These are phyloP conservation scores for Zosterops borbonicus DNA, from an alignment of 2,113 vertebrate genomes.

Conservation along the genomic window DNA sequence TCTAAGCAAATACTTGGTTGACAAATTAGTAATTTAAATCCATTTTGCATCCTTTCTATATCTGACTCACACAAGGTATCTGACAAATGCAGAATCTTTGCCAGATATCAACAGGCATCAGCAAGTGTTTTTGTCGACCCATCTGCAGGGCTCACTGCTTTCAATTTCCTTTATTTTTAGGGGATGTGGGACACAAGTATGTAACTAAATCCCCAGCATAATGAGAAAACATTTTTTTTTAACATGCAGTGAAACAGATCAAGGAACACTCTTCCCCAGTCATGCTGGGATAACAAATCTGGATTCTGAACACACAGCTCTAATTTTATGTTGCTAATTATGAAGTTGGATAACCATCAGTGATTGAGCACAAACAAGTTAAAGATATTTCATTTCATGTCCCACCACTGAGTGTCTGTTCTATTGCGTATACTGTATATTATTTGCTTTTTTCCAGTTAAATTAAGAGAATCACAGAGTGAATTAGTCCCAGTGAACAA, in stretches of 20 bases:
- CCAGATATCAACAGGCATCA: constrained; percentile 9
- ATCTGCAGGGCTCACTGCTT: constrained; percentile 6
- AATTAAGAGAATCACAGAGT: constrained; percentile 13
- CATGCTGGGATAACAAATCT: constrained; percentile 24
- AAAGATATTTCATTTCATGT: constrained; percentile 39
- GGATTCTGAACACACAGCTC: constrained; percentile 26
- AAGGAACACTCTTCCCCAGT: constrained; percentile 9
- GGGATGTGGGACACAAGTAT: neutral
- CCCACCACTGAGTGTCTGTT: constrained; percentile 51
- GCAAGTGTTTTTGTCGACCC: neutral
- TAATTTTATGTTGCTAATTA: constrained; percentile 57
- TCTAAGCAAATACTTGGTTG: neutral
- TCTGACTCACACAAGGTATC: neutral
- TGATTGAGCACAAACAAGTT: constrained; percentile 51
- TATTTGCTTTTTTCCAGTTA: constrained; percentile 42
- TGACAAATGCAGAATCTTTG: constrained; percentile 6
- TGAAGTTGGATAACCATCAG: constrained; percentile 47
- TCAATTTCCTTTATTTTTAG: constrained; percentile 39
- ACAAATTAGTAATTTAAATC: neutral
- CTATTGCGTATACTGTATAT: neutral
- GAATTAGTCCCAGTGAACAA: neutral
- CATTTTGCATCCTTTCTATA: neutral
- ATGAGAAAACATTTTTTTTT: neutral
- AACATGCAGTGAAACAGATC: neutral
- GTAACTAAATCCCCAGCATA: neutral